Base-by-base conservation (phyloP, 1,140 invertebrate species). In the Euwallacea fornicatus region DNA sequence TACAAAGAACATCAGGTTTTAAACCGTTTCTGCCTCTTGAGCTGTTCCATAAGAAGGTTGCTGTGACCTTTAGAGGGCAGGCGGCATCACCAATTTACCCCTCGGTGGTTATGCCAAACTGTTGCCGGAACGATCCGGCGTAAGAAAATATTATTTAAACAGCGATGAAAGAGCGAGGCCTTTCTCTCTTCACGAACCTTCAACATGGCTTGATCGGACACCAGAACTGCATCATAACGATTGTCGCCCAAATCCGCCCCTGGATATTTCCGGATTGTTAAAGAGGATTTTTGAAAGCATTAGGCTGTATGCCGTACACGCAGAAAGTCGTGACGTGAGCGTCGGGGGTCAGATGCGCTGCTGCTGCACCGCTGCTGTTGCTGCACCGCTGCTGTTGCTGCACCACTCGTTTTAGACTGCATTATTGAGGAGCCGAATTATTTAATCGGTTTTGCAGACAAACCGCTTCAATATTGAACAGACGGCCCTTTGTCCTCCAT, bases 391-490 rank as follows among this genome's bases (percentile, higher is more conserved):
- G 21, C 53, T 50, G 42, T 50, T 50, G 21, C 53, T 50, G 66
- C 66, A 69, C 56, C 66, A 62, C 66, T 62, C 60, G 68, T 63
- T 70, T 66, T 42, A 54, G 58, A 68, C 66, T 72, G 62, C 66
- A 74, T 74, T 72, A 75, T 75, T 78, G 74, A 77, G 73, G 73
- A 76, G 75, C 67, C 74, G 74, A 78, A 78, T 78, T 78, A 78
- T 78, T 77, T 76, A 76, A 78, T 77, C 76, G 76, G 68, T 77
- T 78, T 76, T 77, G 75, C 77, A 78, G 77, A 78, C 77, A 75
- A 75, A 75, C 64, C 66, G 64, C 69, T 74, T 78, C 75, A 78
- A 78, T 78, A 77, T 78, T 77, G 72, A 75, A 77, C 66, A 68
- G 66, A 16, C 56, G 66, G 46, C 9, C 62, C 68, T 75, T 67